Evolutionary conservation across 2,797 vertebrate genomes (phyloP), one percentile per base, ranked within the genome.

Genomic region (Buphagus erythrorhynchus): DNA sequence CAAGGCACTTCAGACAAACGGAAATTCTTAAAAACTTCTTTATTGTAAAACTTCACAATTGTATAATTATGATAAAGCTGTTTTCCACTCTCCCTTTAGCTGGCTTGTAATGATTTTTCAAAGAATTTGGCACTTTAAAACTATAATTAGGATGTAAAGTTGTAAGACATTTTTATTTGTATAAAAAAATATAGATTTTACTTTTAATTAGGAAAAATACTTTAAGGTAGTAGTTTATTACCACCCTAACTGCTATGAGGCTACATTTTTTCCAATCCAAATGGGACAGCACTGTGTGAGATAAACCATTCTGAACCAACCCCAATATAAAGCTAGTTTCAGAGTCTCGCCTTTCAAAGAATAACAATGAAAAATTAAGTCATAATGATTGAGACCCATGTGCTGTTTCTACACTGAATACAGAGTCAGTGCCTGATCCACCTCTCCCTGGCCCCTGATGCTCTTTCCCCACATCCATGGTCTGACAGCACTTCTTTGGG

Each of bases 21-120:
- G 48, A 93, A 91, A 87, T 68, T 95, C 75, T 71, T 35, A 83
- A 94, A 76, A 69, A 55, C 28, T 91, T 75, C 71, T 86, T 92
- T 80, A 54, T 83, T 82, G 38, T 68, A 80, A 84, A 92, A 83
- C 28, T 95, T 91, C 17, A 10, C 29, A 36, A 65, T 86, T 83
- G 10, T 72, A 25, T 80, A 74, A 91, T 93, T 83, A 88, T 16
- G 72, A 77, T 61, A 83, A 87, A 91, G 62, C 21, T 46, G 24
- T 7, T 86, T 94, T 91, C 57, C n/a, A 77, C 11, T 77, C 38
- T 92, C 40, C 20, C 16, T 71, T 94, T 85, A 85, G 43, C 52
- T 91, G 19, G 5, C 25, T 77, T 61, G 22, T 43, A 67, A 80
- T 2, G 31, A 77, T 77, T 90, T 91, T 80, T 85, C 52, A 83